Percentiles rank a stretch among this genome's conserved stretches.
Evolutionary conservation across 2,113 vertebrate genomes (phyloP).

Genomic region (Rhipidura dahli): DNA sequence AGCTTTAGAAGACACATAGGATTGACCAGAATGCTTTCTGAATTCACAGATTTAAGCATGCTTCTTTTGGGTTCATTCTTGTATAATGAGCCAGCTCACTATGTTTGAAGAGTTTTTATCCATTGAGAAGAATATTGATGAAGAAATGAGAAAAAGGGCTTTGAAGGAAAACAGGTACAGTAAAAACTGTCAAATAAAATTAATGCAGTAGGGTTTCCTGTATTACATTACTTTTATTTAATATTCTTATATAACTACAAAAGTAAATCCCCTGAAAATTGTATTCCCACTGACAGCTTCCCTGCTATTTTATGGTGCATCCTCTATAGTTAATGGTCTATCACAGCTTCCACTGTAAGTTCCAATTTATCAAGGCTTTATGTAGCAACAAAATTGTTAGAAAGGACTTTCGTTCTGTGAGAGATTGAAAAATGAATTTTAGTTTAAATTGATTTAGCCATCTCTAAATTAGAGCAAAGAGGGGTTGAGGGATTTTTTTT

Average conservation of each 20-base stretch:
- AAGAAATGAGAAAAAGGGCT: slow-evolving; percentile 4
- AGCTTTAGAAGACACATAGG: neutral
- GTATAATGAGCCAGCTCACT: neutral
- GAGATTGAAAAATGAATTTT: neutral
- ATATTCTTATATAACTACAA: slow-evolving; percentile 31
- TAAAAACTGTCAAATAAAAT: slow-evolving; percentile 14
- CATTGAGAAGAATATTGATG: neutral
- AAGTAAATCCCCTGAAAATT: slow-evolving; percentile 16
- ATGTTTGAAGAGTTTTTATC: neutral
- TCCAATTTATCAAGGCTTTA: slow-evolving; percentile 29
- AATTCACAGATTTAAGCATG: neutral
- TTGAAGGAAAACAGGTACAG: slow-evolving; percentile 9
- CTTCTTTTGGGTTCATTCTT: neutral
- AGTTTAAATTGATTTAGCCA: slow-evolving; percentile 1
- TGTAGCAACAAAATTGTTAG: slow-evolving; percentile 6
- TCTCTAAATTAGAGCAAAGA: slow-evolving; percentile 7
- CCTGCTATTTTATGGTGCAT: slow-evolving; percentile 36
- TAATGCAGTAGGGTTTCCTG: neutral
- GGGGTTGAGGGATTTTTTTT: neutral
- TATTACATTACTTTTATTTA: slow-evolving; percentile 34
- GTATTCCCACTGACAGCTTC: slow-evolving; percentile 37
- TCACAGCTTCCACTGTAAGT: neutral
- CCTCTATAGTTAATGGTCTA: slow-evolving; percentile 39
- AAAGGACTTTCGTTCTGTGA: slow-evolving; percentile 1
- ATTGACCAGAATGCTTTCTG: neutral